These are phyloP conservation scores for Venusia cambrica DNA, from an alignment of 2,888 invertebrate genomes.

Conservation along the genomic window DNA sequence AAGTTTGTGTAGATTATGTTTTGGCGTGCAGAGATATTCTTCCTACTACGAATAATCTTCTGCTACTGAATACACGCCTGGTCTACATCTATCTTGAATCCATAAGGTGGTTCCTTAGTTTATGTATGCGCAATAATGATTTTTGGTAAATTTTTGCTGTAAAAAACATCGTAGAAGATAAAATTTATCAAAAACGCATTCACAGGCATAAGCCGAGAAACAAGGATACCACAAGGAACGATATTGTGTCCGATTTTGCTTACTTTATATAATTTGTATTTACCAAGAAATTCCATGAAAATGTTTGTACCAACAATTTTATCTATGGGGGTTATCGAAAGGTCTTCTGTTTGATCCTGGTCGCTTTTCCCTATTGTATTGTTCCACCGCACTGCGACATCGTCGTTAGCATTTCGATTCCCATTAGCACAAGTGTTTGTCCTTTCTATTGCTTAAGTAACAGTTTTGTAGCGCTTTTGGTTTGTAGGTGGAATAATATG, in stretches of 20 bases:
- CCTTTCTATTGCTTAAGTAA: constrained; percentile 17
- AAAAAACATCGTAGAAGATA: too few species aligned
- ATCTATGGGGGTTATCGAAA: constrained; percentile 18
- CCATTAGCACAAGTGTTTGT: constrained; percentile 27
- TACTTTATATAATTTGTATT: constrained; percentile 5
- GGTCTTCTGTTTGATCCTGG: constrained; percentile 21
- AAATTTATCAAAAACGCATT: too few species aligned
- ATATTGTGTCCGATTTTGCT: constrained; percentile 4
- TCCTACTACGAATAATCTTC: too few species aligned
- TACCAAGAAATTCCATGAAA: constrained; percentile 8
- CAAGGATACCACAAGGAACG: constrained; percentile 4
- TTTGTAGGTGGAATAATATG: too few species aligned
- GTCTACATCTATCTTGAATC: too few species aligned
- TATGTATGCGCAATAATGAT: too few species aligned
- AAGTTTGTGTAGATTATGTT: too few species aligned
- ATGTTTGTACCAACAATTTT: constrained; percentile 11
- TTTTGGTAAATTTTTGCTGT: too few species aligned
- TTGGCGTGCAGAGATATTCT: too few species aligned
- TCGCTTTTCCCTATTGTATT: constrained; percentile 35
- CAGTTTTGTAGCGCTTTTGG: constrained; percentile 7
- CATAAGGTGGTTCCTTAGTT: too few species aligned
- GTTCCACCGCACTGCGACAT: constrained; percentile 40
- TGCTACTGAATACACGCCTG: too few species aligned
- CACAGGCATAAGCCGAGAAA: too few species aligned
- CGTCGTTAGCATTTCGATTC: constrained; percentile 34